A percentile compares a stretch with the other conserved stretches of the same genome.
These are phyloP conservation scores for Eulemur albifrons DNA, from an alignment of 2,797 vertebrate genomes.

Conservation along the genomic window DNA sequence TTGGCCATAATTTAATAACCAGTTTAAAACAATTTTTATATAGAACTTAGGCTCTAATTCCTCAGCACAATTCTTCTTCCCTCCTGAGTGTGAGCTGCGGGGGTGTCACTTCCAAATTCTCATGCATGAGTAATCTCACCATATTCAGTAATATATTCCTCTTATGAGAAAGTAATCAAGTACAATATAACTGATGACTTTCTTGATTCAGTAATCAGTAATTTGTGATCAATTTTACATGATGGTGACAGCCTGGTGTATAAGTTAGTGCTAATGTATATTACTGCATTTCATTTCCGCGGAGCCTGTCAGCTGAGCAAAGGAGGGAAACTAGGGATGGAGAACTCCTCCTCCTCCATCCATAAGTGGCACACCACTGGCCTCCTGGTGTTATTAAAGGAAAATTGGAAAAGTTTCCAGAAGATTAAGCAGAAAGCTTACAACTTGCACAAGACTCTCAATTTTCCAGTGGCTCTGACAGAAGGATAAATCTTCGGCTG, in stretches of 20 bases:
- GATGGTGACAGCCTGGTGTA: conserved; percentile 56
- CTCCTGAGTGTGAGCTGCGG: conserved; percentile 40
- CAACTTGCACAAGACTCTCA: conserved; percentile 56
- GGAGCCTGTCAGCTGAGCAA: neutral
- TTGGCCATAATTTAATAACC: conserved; percentile 48
- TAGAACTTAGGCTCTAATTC: conserved; percentile 47
- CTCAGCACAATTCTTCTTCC: conserved; percentile 64
- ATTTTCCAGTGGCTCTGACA: conserved; percentile 65
- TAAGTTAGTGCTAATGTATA: conserved; percentile 65
- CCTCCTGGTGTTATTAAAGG: conserved; percentile 56
- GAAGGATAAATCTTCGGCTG: conserved; percentile 56
- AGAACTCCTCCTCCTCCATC: conserved; percentile 11
- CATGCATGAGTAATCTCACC: conserved; percentile 74
- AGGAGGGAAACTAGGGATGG: neutral
- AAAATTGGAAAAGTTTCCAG: conserved; percentile 73
- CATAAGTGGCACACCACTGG: neutral
- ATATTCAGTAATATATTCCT: conserved; percentile 74
- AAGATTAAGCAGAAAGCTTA: conserved; percentile 76
- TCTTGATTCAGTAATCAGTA: conserved; percentile 62
- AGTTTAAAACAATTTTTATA: conserved; percentile 58
- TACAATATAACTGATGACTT: conserved; percentile 76
- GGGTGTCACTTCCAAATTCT: conserved; percentile 68
- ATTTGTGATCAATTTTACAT: conserved; percentile 65
- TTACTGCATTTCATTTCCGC: conserved; percentile 56
- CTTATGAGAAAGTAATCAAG: conserved; percentile 79